Base-by-base conservation (phyloP, 2,113 vertebrate species). In the Tyrannus savana region DNA sequence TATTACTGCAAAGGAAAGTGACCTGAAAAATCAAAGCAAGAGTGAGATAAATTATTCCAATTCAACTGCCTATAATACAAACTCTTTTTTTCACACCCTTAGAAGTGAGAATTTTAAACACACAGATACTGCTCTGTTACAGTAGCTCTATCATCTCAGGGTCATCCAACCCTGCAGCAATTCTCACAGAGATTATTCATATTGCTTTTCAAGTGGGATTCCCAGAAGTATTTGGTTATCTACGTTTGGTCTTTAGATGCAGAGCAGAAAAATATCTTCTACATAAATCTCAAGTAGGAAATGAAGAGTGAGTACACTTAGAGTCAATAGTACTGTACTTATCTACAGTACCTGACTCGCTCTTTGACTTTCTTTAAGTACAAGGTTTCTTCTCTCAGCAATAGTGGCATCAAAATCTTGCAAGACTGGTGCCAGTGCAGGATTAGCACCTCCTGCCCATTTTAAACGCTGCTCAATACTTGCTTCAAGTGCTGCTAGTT, bases 371-470 rank as follows among this genome's bases (percentile, higher is more conserved):
- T 99, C 99, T 96, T 99, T 98, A 92, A 99, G 97, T 42, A 99
- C 99, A 92, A 99, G 98, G 73, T 98, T 98, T 37, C 99, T 98
- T 91, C 99, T 98, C 96, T 99, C 99, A 3, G 98, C 98, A 96
- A 99, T 99, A 50, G 99, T 99, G 95, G 99, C 98, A 98, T 99
- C 99, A 97, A 99, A 99, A 98, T 99, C 99, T 97, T 99, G 99
- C 75, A 99, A 98, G 46, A 99, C 99, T 1, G 99, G 99, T 14
- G 99, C 98, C 91, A 99, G 92, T 0, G 99, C 98, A 19, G 99
- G 99, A 96, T 99, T 99, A 56, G 99, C 99, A 9, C 99, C 99
- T 23, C 99, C 99, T 3, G 99, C 99, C 99, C 99, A 99, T 90
- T 99, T 99, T 62, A 99, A 98, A 84, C 99, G 99, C 94, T 99